Evolutionary conservation across 2,888 invertebrate species (phyloP), one percentile per base, ranked within the genome.

Genomic region (Tachina fera): DNA sequence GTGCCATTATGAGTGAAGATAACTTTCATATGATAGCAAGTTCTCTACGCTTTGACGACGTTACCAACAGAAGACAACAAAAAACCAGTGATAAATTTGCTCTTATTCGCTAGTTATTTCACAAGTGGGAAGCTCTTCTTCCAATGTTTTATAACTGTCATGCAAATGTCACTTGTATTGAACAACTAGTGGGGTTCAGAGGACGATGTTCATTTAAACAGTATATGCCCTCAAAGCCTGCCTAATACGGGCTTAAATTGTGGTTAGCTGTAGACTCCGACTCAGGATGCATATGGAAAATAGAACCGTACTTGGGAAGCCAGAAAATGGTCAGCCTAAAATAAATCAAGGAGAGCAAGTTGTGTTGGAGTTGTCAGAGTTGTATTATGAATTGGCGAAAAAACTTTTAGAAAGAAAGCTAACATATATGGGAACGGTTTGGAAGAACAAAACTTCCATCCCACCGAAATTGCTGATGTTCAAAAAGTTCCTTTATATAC

Each of bases 401-500:
- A 9, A 56, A 22, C 58, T 58, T 58, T 5, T 58, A 14, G 58
- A 58, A 58, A 31, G 58, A 14, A 58, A 58, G 31, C 31, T 58
- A 9, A 39, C 58, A 31, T 31, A 31, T 31, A 39, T 58, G 14
- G 31, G 4, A 31, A 31, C 13, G n/a, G n/a, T 51, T n/a, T 6
- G 14, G n/a, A 51, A 51, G 6, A 51, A 31, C 31, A 51, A 53
- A 53, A 16, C 53, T 16, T 53, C 8, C 16, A 16, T 53, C 10
- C 53, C 53, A 19, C 16, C 19, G 4, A 14, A 58, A 58, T 31
- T 31, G 13, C 31, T 31, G 1, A 31, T 31, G 11, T 58, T 31
- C 13, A 58, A 58, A 31, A 58, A 58, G 14, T 58, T 14, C 14
- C 58, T 31, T 63, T 63, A 60, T 60, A 39, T n/a, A 31, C 13